phyloP scores from a whole-genome alignment of 2,888 invertebrate genomes.

The Perithous albicinctus region DNA sequence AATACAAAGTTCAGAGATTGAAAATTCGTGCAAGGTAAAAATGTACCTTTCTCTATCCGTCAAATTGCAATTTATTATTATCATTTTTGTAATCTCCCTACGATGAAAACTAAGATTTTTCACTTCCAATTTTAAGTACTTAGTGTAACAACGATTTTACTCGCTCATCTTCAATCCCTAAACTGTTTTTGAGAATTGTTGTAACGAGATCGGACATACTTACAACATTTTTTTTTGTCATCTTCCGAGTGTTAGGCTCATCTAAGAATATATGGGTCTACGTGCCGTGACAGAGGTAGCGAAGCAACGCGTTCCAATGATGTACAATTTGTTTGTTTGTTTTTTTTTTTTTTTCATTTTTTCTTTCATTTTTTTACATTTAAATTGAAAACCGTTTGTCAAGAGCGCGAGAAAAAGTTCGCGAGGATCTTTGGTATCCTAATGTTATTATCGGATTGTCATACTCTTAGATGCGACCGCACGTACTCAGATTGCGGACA shows the following conservation, averaged over 20 bases:
- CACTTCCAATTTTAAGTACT: neutral
- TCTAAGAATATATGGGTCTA: constrained; percentile 54
- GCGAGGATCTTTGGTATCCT: constrained; percentile 52
- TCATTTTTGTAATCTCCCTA: neutral
- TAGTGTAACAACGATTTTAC: neutral
- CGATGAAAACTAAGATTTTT: constrained; percentile 6
- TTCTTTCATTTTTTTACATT: constrained; percentile 20
- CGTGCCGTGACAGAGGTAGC: constrained; percentile 54
- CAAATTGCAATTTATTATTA: neutral
- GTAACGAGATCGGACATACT: constrained; percentile 50
- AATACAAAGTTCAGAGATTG: constrained; percentile 64
- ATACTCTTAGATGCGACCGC: constrained; percentile 56
- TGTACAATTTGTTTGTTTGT: constrained; percentile 30
- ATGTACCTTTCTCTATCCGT: neutral
- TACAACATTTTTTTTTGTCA: constrained; percentile 25
- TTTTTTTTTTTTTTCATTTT: neutral
- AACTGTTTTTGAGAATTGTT: constrained; percentile 32
- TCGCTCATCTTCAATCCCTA: constrained; percentile 52
- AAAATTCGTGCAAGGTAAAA: constrained; percentile 37
- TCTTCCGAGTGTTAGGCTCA: constrained; percentile 52
- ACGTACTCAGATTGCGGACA: constrained; percentile 37
- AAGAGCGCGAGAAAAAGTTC: constrained; percentile 22
- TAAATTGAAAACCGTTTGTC: constrained; percentile 32
- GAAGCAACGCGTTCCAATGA: constrained; percentile 49
- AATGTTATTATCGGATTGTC: constrained; percentile 60